Evolutionary conservation across 2,888 invertebrate species (phyloP).

Genomic region (Rhingia rostrata): DNA sequence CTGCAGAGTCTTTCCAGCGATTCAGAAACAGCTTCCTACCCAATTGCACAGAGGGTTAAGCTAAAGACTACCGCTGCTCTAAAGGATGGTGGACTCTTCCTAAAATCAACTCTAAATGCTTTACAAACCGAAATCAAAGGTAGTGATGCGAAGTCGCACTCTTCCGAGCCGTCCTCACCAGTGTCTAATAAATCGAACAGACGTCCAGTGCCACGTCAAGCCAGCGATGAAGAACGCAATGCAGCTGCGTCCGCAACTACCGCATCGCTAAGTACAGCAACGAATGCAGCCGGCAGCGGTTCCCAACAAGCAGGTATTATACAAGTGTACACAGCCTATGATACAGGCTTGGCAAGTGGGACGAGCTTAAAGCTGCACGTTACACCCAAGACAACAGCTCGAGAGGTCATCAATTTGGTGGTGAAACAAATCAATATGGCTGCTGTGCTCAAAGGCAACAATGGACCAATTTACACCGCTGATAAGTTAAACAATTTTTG

Average conservation of each 20-base stretch:
- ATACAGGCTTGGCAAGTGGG: slow-evolving; percentile 95
- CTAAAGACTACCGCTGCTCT: slow-evolving; percentile 84
- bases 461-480: slow-evolving; percentile 92
- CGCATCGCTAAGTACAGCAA: slow-evolving; percentile 77
- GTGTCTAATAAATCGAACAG: slow-evolving; percentile 76
- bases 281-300: slow-evolving; percentile 54
- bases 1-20: slow-evolving; percentile 87
- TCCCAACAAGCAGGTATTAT: slow-evolving; percentile 81
- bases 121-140: slow-evolving; percentile 84
- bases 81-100: slow-evolving; percentile 81
- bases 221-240: slow-evolving; percentile 79
- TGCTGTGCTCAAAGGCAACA: slow-evolving; percentile 92
- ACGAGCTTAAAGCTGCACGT: slow-evolving; percentile 97
- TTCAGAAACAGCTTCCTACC: slow-evolving; percentile 85
- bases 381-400: slow-evolving; percentile 94
- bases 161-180: slow-evolving; percentile 76
- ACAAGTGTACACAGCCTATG: slow-evolving; percentile 97
- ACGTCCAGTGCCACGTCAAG: slow-evolving; percentile 78
- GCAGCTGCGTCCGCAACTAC: slow-evolving; percentile 76
- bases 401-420: slow-evolving; percentile 97
- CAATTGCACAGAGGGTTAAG: slow-evolving; percentile 84
- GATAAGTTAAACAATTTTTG: slow-evolving; percentile 95
- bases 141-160: slow-evolving; percentile 76
- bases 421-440: slow-evolving; percentile 98
- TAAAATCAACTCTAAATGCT: slow-evolving; percentile 84